A percentile compares a stretch with the other conserved stretches of the same genome.
Evolutionary conservation across 2,797 vertebrate genomes (phyloP).

Genomic region (Chiroxiphia lanceolata): DNA sequence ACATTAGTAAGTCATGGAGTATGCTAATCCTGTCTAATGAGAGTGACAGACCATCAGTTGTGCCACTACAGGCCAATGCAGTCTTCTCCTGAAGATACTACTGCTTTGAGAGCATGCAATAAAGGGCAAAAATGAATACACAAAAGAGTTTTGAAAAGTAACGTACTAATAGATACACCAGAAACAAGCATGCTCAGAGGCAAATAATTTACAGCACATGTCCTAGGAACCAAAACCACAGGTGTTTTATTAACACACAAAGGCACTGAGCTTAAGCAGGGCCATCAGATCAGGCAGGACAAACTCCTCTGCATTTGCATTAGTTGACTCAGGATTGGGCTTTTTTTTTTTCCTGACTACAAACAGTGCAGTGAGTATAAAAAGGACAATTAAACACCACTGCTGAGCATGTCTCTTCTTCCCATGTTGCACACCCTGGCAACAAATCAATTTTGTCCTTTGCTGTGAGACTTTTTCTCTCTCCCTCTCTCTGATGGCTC

Average conservation of each 20-base stretch:
- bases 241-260: not conserved
- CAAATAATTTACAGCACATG: not conserved
- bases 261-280: not conserved
- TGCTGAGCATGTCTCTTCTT: conserved; percentile 36
- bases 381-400: conserved; percentile 29
- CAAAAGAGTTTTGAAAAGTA: not conserved
- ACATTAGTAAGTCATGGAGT: not conserved
- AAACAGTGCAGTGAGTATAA: not conserved
- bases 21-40: not conserved
- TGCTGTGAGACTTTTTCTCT: conserved; percentile 1
- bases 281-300: not conserved
- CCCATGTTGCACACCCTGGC: conserved; percentile 19
- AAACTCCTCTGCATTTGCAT: not conserved
- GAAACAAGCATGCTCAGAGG: not conserved
- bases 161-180: not conserved
- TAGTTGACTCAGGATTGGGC: not conserved
- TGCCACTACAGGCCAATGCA: not conserved
- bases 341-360: not conserved
- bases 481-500: not conserved
- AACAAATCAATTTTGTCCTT: conserved; percentile 54
- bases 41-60: not conserved
- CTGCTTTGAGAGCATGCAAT: not conserved
- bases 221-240: not conserved
- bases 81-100: not conserved
- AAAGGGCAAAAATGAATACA: not conserved